Base-by-base conservation (phyloP, 2,113 vertebrate genomes). In the Ammospiza caudacuta region DNA sequence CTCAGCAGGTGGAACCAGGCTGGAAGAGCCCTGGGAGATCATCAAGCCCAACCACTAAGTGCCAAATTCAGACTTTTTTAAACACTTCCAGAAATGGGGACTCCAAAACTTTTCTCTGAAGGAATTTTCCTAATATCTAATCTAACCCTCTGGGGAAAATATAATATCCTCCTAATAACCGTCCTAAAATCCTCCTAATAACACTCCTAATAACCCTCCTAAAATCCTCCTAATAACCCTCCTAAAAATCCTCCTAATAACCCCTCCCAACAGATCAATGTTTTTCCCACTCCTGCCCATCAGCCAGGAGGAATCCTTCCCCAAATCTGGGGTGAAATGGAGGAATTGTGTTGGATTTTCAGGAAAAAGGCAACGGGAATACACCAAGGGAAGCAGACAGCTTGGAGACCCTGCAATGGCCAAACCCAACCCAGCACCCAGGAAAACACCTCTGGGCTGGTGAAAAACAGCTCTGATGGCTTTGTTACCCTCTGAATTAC, bases 331-430 rank as follows among this genome's bases (percentile, higher is more conserved):
- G 25, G 27, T 8, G 63, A 41, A 66, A 27, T 3, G 57, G 27
- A 49, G 15, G 79, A 76, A 55, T 24, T 2, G 1, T 1, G 29
- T n/a, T 41, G 9, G 0, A 1, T 66, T 70, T 27, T 25, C 35
- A n/a, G 54, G 58, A 18, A 55, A 41, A 4, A 17, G 15, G 37
- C 49, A 51, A 31, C 0, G 1, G 24, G 55, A 62, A 27, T 0
- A 3, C 17, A 22, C 0, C 0, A 33, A 23, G 63, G 49, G 63
- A 73, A 81, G 52, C 61, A 67, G 61, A 43, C 52, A 41, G n/a
- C 29, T 41, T 85, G n/a, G 6, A 58, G 52, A 54, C 7, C 13
- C 69, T 29, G 52, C n/a, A 11, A 3, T 1, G 39, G 13, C 15
- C 24, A 1, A 12, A 49, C 27, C 4, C 69, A 83, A 74, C 25